These are phyloP conservation scores for Paratrypauchen microcephalus DNA, from an alignment of 2,797 vertebrate genomes.

Conservation along the genomic window DNA sequence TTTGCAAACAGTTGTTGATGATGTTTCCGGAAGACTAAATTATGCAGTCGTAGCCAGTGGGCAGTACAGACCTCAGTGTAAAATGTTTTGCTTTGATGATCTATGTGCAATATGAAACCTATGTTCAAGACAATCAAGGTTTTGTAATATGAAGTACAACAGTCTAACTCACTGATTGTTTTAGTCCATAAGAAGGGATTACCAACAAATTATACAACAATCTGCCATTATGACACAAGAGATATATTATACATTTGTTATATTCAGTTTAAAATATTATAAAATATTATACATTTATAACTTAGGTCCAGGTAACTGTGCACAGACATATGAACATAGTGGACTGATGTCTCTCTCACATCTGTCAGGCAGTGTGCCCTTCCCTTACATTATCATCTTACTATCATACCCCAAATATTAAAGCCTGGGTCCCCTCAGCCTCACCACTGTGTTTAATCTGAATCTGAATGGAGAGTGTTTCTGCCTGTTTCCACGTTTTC, in stretches of 20 bases:
- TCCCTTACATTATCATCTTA: conserved; percentile 43
- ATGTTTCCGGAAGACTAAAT: background rate
- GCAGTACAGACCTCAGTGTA: background rate
- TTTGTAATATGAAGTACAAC: background rate
- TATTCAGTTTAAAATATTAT: background rate
- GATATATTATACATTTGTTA: background rate
- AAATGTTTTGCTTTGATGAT: background rate
- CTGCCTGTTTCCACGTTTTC: conserved; percentile 29
- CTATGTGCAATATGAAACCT: background rate
- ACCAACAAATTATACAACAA: background rate
- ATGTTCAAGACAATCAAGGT: background rate
- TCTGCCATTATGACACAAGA: background rate
- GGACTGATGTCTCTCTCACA: conserved; percentile 36
- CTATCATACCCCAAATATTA: conserved; percentile 52
- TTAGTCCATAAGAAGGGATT: background rate
- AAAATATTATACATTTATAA: background rate
- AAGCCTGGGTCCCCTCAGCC: conserved; percentile 22
- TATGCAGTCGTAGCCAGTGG: background rate
- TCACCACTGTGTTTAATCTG: conserved; percentile 62
- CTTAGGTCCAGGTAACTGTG: conserved; percentile 3
- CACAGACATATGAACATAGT: conserved; percentile 22
- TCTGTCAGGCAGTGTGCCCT: conserved; percentile 42
- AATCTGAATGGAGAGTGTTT: conserved; percentile 55
- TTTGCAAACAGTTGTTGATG: background rate
- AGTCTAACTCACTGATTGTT: background rate